Conservation (phyloP, 2,888 invertebrate genomes). For the Andrena haemorrhoa region DNA sequence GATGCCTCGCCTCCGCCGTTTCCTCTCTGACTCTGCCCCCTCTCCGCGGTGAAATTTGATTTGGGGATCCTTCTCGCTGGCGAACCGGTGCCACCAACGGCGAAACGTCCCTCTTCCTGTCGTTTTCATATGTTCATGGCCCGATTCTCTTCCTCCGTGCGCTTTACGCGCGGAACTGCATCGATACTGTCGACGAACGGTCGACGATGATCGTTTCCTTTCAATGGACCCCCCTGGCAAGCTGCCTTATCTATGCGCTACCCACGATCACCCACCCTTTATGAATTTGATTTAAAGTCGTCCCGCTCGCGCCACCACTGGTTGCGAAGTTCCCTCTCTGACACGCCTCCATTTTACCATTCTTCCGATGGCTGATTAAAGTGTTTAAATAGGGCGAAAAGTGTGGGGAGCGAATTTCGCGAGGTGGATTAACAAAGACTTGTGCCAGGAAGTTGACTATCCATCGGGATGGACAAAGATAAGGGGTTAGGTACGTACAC, state of each 20-base stretch:
- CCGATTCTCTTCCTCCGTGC: constrained; percentile 15
- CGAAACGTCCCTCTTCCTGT: constrained; percentile 30
- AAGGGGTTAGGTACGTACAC: too few relatives aligned
- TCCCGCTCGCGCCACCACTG: constrained; percentile 40
- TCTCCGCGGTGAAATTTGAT: constrained; percentile 54
- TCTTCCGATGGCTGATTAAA: constrained; percentile 24
- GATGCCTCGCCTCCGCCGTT: constrained; percentile 37
- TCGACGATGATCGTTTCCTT: constrained; percentile 54
- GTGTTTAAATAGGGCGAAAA: constrained; percentile 7
- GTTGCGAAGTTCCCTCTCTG: constrained; percentile 20
- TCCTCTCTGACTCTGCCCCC: not conserved
- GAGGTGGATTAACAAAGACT: too few relatives aligned
- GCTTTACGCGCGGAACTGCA: constrained; percentile 4
- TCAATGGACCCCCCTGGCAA: constrained; percentile 60
- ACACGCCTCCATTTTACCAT: constrained; percentile 19
- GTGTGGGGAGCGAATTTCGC: constrained; percentile 7
- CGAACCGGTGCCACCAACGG: not conserved
- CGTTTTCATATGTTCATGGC: constrained; percentile 15
- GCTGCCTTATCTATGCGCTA: constrained; percentile 43
- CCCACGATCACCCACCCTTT: constrained; percentile 23
- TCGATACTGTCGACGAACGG: constrained; percentile 15
- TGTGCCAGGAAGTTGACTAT: too few relatives aligned
- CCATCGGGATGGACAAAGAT: too few relatives aligned
- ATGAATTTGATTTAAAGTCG: constrained; percentile 54
- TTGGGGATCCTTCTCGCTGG: constrained; percentile 22